Conservation (phyloP, 2,888 invertebrate genomes). For the Drosophila tripunctata region DNA sequence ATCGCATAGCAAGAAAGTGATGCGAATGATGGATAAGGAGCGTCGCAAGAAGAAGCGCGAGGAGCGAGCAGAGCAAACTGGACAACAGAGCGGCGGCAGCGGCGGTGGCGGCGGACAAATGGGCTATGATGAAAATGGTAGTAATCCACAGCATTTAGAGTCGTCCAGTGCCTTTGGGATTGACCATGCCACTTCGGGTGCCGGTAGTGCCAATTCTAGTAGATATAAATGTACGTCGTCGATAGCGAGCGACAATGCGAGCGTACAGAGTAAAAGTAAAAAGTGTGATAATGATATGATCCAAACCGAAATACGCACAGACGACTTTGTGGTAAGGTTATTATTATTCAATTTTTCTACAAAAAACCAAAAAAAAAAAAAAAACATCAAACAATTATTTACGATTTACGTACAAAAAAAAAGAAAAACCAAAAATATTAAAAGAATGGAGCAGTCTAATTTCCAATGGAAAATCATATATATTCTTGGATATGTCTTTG, state of each 20-base stretch:
- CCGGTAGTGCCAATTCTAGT: conserved; percentile 50
- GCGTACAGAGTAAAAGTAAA: conserved; percentile 83
- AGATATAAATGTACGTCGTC: conserved; percentile 66
- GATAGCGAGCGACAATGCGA: conserved; percentile 46
- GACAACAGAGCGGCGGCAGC: conserved; percentile 20
- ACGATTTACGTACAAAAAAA: conserved; percentile 36
- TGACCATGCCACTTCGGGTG: conserved; percentile 44
- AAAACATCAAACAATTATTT: conserved; percentile 40
- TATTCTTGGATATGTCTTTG: conserved; percentile 40
- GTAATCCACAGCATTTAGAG: conserved; percentile 71
- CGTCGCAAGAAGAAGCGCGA: conserved; percentile 84
- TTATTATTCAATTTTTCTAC: conserved; percentile 84
- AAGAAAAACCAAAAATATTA: conserved; percentile 12
- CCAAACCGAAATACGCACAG: conserved; percentile 89
- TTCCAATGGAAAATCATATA: conserved; percentile 2
- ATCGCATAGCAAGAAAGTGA: conserved; percentile 94
- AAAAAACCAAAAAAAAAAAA: too few relatives aligned
- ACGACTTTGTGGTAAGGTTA: conserved; percentile 88
- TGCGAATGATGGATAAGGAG: conserved; percentile 93
- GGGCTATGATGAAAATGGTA: conserved; percentile 64
- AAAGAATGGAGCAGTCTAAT: conserved; percentile 20
- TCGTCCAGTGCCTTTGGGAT: conserved; percentile 63
- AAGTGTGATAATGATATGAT: conserved; percentile 85
- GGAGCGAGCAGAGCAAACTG: conserved; percentile 68
- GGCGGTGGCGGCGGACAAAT: too few relatives aligned